Conservation (phyloP, 2,113 vertebrate species). For the Camelus bactrianus region DNA sequence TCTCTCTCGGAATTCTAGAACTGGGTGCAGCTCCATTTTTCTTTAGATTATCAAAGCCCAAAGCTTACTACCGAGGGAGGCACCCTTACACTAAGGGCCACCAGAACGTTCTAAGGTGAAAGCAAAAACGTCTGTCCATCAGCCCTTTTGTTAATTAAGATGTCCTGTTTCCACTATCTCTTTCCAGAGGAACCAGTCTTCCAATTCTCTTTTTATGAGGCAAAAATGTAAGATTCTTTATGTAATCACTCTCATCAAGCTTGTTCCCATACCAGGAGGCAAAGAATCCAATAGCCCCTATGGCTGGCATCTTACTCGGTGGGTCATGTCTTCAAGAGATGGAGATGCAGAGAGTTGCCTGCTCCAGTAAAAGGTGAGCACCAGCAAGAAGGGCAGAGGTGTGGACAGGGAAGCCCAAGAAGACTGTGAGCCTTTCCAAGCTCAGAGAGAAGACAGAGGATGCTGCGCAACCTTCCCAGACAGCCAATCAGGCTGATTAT, state of each 20-base stretch:
- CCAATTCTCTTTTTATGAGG: neutral
- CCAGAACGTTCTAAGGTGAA: neutral
- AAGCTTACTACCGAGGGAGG: neutral
- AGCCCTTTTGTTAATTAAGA: neutral
- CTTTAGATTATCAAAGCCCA: neutral
- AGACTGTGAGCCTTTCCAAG: neutral
- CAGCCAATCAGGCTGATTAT: neutral
- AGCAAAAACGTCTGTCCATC: neutral
- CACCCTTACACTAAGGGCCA: neutral
- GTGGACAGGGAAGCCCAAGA: neutral
- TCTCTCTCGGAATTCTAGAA: neutral
- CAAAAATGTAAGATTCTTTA: neutral
- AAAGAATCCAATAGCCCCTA: neutral
- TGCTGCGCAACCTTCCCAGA: rapidly evolving
- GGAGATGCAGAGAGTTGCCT: neutral
- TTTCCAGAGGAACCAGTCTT: neutral
- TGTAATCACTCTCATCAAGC: neutral
- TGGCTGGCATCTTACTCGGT: neutral
- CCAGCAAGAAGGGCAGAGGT: neutral
- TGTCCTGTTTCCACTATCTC: neutral
- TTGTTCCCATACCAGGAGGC: neutral
- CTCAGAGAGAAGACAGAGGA: neutral
- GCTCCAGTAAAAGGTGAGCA: neutral
- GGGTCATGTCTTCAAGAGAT: neutral
- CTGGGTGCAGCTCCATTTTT: neutral